A percentile compares a stretch with the other conserved stretches of the same genome.
Conservation (phyloP, 2,797 vertebrate genomes). For the Hozukius guyotensis region DNA sequence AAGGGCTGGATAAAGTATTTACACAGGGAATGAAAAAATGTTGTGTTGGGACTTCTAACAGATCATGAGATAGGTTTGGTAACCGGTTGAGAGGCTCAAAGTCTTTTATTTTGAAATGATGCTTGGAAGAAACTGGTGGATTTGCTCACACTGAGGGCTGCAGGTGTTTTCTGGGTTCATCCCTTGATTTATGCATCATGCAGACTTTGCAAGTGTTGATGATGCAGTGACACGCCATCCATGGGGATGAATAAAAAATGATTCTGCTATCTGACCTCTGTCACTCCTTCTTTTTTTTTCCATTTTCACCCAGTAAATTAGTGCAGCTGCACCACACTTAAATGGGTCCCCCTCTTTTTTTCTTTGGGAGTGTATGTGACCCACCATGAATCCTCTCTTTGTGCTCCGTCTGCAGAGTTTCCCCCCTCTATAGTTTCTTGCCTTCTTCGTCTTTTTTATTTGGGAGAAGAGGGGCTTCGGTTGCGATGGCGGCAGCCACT, state of each 20-base stretch:
- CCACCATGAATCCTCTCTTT: constrained; percentile 87
- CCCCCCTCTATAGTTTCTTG: constrained; percentile 76
- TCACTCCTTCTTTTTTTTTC: constrained; percentile 69
- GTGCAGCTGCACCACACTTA: constrained; percentile 88
- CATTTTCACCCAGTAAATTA: constrained; percentile 86
- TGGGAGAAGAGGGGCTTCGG: constrained; percentile 70
- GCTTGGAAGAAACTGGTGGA: background rate
- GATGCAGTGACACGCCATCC: constrained; percentile 66
- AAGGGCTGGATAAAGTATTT: background rate
- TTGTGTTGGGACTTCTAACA: background rate
- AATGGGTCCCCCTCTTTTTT: constrained; percentile 83
- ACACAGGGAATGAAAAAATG: background rate
- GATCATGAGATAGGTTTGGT: background rate
- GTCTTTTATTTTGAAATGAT: background rate
- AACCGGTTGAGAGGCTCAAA: background rate
- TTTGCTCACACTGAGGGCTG: constrained; percentile 3
- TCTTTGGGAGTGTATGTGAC: constrained; percentile 76
- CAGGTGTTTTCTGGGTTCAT: constrained; percentile 62
- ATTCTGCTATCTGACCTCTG: constrained; percentile 83
- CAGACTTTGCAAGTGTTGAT: constrained; percentile 43
- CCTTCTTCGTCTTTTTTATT: constrained; percentile 74
- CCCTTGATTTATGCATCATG: constrained; percentile 31
- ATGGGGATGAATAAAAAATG: constrained; percentile 80
- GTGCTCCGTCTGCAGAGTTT: constrained; percentile 77
- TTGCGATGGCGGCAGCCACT: constrained; percentile 71